A percentile compares a stretch with the other conserved stretches of the same genome.
These are phyloP conservation scores for Athene noctua DNA, from an alignment of 2,113 vertebrate species.

Conservation along the genomic window DNA sequence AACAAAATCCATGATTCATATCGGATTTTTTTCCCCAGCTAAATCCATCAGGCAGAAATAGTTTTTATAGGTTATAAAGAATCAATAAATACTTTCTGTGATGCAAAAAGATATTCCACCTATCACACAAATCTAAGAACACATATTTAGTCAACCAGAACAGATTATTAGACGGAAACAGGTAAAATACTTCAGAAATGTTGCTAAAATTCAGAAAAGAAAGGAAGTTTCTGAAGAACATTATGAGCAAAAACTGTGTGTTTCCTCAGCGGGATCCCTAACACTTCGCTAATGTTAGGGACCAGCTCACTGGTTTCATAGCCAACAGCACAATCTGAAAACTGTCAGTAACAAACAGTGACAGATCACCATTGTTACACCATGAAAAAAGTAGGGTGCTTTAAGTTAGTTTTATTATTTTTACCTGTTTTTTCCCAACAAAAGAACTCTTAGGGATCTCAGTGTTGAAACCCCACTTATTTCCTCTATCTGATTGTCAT, in stretches of 20 bases:
- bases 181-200: background rate
- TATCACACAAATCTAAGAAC: background rate
- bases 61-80: background rate
- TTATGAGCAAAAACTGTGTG: background rate
- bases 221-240: background rate
- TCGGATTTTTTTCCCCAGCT: background rate
- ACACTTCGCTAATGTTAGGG: background rate
- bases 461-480: constrained; percentile 88
- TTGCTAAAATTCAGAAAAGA: background rate
- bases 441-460: constrained; percentile 84
- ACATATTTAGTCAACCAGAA: background rate
- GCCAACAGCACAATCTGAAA: background rate
- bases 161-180: background rate
- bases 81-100: background rate
- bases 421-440: constrained; percentile 94
- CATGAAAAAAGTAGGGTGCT: background rate
- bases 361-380: background rate
- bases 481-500: constrained; percentile 89
- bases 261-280: background rate
- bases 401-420: background rate
- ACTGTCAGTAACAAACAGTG: background rate
- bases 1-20: background rate
- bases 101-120: background rate
- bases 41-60: background rate
- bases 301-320: background rate